Percentiles rank a stretch among this genome's conserved stretches.
Conservation (phyloP, 2,888 invertebrate genomes). For the Tetropium fuscum region DNA sequence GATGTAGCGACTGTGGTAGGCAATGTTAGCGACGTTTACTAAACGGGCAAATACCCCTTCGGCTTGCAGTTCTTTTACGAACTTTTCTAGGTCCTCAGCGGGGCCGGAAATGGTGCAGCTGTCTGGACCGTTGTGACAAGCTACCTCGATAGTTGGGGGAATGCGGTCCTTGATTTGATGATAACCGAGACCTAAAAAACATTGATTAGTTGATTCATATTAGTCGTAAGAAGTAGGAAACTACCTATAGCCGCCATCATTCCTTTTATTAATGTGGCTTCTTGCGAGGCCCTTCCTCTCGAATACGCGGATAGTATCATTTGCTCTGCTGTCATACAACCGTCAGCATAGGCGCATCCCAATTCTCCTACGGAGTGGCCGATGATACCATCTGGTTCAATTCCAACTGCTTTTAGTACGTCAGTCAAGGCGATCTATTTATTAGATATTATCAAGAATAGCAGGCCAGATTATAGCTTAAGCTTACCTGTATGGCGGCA, state of each 20-base stretch:
- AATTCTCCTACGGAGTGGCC: constrained; percentile 97
- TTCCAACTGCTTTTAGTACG: constrained; percentile 70
- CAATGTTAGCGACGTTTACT: constrained; percentile 88
- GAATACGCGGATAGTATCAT: constrained; percentile 88
- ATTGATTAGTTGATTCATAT: background rate
- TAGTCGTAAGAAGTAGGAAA: background rate
- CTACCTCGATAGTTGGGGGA: constrained; percentile 77
- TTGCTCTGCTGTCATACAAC: constrained; percentile 88
- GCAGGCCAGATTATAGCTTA: background rate
- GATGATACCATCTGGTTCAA: constrained; percentile 78
- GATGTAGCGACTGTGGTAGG: constrained; percentile 91
- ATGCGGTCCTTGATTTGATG: constrained; percentile 72
- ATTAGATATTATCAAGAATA: background rate
- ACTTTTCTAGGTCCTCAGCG: constrained; percentile 70
- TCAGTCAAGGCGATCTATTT: constrained; percentile 67
- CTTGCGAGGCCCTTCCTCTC: constrained; percentile 81
- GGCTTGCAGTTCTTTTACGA: constrained; percentile 70
- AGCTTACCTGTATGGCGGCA: constrained; percentile 72
- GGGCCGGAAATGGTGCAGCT: constrained; percentile 86
- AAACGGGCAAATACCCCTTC: constrained; percentile 85
- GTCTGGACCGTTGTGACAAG: constrained; percentile 84
- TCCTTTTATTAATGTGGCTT: constrained; percentile 77
- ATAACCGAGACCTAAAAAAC: constrained; percentile 61
- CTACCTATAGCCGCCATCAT: constrained; percentile 90
- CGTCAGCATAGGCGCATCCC: constrained; percentile 96